A percentile compares a stretch with the other conserved stretches of the same genome.
These are phyloP conservation scores for Sthenelais limicola DNA, from an alignment of 2,888 invertebrate species.

Conservation along the genomic window DNA sequence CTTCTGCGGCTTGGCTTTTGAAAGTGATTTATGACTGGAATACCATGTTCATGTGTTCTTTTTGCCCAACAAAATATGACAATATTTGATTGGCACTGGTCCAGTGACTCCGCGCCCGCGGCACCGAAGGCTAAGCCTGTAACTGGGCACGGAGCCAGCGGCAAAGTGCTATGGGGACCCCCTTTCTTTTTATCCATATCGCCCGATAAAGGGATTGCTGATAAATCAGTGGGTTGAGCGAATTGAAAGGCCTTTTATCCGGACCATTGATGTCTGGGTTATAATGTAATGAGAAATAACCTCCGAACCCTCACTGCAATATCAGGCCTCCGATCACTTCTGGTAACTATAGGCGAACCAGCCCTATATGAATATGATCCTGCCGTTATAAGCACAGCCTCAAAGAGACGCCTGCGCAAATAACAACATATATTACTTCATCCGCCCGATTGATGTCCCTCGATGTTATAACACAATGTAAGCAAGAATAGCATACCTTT, in stretches of 20 bases:
- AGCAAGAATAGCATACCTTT: too few relatives aligned
- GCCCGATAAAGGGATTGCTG: background rate
- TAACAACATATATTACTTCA: too few relatives aligned
- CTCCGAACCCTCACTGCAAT: conserved; percentile 1
- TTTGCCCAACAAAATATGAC: conserved; percentile 6
- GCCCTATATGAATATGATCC: too few relatives aligned
- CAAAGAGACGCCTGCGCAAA: too few relatives aligned
- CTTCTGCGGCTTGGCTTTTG: conserved; percentile 18
- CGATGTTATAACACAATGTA: too few relatives aligned
- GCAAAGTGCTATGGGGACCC: background rate
- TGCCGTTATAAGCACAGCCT: too few relatives aligned
- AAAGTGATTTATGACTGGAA: conserved; percentile 12
- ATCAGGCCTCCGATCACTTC: too few relatives aligned
- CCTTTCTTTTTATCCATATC: background rate
- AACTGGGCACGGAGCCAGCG: background rate
- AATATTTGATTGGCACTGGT: conserved; percentile 21
- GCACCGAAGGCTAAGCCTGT: too few relatives aligned
- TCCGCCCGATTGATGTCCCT: too few relatives aligned
- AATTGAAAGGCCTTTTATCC: conserved; percentile 27
- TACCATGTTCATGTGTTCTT: conserved; percentile 10
- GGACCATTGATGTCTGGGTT: conserved; percentile 17
- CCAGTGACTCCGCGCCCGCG: background rate
- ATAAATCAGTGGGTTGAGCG: conserved; percentile 23
- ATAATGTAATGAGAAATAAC: conserved; percentile 32
- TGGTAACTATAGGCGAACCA: too few relatives aligned